Evolutionary conservation across 2,888 invertebrate species (phyloP).

Genomic region (Amiota communis): DNA sequence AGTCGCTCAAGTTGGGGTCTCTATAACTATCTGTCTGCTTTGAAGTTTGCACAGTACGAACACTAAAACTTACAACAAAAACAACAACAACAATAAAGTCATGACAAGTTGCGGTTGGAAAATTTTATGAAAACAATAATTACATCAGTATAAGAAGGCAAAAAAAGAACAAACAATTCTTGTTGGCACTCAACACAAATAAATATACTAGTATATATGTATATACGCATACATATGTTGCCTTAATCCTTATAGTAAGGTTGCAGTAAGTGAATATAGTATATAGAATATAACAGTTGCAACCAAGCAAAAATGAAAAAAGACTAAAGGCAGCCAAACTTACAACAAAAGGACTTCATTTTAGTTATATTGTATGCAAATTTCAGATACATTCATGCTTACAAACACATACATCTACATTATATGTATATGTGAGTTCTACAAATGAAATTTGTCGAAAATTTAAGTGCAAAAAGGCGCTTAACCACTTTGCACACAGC

Average conservation of each 20-base stretch:
- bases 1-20: too few species aligned
- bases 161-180: neutral
- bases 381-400: neutral
- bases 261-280: neutral
- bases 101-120: slow-evolving; percentile 18
- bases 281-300: neutral
- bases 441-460: slow-evolving; percentile 11
- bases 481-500: slow-evolving; percentile 14
- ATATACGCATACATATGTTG: too few species aligned
- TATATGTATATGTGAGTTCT: neutral
- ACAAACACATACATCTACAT: neutral
- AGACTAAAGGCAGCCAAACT: neutral
- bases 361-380: slow-evolving; percentile 19
- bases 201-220: neutral
- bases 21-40: neutral
- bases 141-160: slow-evolving; percentile 4
- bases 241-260: too few species aligned
- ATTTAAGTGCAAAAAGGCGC: slow-evolving; percentile 8
- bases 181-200: slow-evolving; percentile 9
- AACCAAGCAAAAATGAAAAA: neutral
- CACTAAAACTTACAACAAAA: neutral
- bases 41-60: neutral
- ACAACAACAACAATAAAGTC: slow-evolving; percentile 6
- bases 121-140: slow-evolving; percentile 17
- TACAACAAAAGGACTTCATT: slow-evolving; percentile 1